Conservation (phyloP, 2,797 vertebrate species). For the Cuniculus paca region DNA sequence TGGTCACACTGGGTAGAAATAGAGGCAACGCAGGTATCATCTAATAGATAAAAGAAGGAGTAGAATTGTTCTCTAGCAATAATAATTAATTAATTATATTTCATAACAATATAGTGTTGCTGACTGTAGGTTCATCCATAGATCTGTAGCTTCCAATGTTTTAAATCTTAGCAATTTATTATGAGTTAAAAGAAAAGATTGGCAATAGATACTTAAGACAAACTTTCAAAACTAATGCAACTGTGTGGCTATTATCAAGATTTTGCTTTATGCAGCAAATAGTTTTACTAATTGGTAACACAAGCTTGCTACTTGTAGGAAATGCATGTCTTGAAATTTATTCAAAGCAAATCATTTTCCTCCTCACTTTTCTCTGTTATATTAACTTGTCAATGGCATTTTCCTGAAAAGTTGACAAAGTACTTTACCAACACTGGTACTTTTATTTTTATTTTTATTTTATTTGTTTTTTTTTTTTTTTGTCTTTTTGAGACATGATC, state of each 20-base stretch:
- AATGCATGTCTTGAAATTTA: constrained; percentile 48
- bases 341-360: constrained; percentile 54
- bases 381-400: constrained; percentile 55
- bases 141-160: neutral
- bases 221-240: neutral
- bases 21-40: neutral
- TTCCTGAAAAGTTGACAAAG: constrained; percentile 71
- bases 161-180: neutral
- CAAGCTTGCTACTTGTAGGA: constrained; percentile 45
- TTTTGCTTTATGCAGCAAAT: neutral
- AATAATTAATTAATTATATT: neutral
- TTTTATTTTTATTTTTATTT: no score
- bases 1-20: neutral
- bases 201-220: neutral
- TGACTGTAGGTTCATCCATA: neutral
- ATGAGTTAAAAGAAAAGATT: neutral
- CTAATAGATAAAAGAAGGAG: neutral
- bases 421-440: constrained; percentile 24
- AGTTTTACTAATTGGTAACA: constrained; percentile 49
- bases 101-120: neutral
- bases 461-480: no score
- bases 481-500: no score
- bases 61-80: neutral
- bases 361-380: constrained; percentile 46
- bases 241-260: neutral